phyloP scores from a whole-genome alignment of 2,888 invertebrate genomes.

The Scaptomyza reducta region DNA sequence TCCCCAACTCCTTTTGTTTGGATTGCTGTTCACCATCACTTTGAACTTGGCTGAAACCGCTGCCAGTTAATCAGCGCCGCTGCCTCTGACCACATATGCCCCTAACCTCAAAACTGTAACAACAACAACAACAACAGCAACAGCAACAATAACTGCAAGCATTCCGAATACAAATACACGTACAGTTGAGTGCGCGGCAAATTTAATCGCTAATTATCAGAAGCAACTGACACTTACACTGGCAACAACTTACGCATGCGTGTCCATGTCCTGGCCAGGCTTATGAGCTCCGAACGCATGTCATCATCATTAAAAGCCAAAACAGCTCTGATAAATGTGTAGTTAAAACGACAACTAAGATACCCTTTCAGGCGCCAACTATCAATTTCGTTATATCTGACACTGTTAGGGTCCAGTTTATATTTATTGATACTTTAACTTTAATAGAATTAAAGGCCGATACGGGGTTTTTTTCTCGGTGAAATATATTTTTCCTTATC shows the following conservation, averaged over 20 bases:
- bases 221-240: conserved; percentile 78
- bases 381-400: not conserved
- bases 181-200: conserved; percentile 68
- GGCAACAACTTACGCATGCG: conserved; percentile 80
- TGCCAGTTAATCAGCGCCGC: conserved; percentile 75
- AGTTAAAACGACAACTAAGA: conserved; percentile 11
- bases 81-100: conserved; percentile 48
- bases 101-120: conserved; percentile 46
- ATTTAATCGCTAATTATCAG: conserved; percentile 79
- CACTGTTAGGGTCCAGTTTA: not conserved
- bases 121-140: conserved; percentile 1
- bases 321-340: not conserved
- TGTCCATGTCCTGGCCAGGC: conserved; percentile 61
- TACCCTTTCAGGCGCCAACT: conserved; percentile 39
- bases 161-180: conserved; percentile 26
- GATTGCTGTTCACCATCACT: conserved; percentile 45
- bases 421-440: not conserved
- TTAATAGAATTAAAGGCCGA: no score
- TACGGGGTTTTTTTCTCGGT: no score
- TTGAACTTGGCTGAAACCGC: conserved; percentile 69
- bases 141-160: conserved; percentile 8
- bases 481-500: no score
- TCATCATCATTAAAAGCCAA: conserved; percentile 55
- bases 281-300: conserved; percentile 66
- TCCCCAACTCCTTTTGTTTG: conserved; percentile 13